A percentile compares a stretch with the other conserved stretches of the same genome.
These are phyloP conservation scores for Typhlichthys eigenmanni DNA, from an alignment of 2,797 vertebrate genomes.

Conservation along the genomic window DNA sequence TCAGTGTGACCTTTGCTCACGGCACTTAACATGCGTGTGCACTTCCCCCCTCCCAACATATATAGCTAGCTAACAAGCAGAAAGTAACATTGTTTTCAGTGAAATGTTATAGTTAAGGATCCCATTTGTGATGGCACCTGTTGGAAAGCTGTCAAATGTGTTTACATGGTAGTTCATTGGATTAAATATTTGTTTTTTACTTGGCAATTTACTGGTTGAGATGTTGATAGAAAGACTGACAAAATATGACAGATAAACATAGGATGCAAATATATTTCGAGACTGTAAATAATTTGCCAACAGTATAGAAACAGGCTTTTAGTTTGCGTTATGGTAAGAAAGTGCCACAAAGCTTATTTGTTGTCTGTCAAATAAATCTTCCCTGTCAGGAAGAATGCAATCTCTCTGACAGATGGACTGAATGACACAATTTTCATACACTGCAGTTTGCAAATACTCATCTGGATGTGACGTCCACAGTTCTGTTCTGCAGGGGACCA, in stretches of 20 bases:
- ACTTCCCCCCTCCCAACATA: constrained; percentile 13
- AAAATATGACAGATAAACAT: background rate
- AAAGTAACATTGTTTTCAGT: background rate
- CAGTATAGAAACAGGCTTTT: background rate
- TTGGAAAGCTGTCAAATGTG: background rate
- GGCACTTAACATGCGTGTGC: constrained; percentile 19
- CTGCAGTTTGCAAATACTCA: constrained; percentile 30
- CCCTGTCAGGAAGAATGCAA: constrained; percentile 28
- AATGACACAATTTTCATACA: constrained; percentile 49
- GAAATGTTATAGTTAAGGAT: background rate
- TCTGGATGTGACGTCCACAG: constrained; percentile 12
- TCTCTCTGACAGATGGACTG: constrained; percentile 32
- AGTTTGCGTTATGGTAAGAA: constrained; percentile 6
- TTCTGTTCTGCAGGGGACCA: too few relatives aligned
- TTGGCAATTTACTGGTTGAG: background rate
- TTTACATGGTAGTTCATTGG: background rate
- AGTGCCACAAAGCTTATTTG: constrained; percentile 16
- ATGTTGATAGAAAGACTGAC: background rate
- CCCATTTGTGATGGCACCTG: background rate
- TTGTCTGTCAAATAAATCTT: constrained; percentile 7
- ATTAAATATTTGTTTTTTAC: background rate
- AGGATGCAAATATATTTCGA: background rate
- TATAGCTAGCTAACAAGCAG: background rate
- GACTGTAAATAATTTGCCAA: background rate
- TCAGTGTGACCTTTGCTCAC: constrained; percentile 31